These are phyloP conservation scores for Misgurnus mizolepis DNA, from an alignment of 2,113 vertebrate genomes.

Conservation along the genomic window DNA sequence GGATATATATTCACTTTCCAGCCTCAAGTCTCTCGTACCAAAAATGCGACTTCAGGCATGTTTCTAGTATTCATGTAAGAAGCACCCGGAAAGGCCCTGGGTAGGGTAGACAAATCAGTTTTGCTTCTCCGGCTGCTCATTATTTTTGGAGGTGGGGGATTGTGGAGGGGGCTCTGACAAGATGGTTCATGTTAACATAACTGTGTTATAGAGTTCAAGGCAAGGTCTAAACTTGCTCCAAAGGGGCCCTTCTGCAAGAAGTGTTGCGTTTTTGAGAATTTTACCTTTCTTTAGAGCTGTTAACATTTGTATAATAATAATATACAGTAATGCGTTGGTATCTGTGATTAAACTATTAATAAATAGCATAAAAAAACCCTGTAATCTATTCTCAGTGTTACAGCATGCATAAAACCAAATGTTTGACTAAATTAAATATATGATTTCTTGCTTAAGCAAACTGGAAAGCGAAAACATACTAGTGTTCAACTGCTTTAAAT, in stretches of 20 bases:
- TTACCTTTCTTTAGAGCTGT: constrained; percentile 3
- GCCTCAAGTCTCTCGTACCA: neutral
- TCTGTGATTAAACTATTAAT: neutral
- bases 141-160: constrained; percentile 15
- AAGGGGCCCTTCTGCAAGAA: constrained; percentile 33
- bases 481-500: neutral
- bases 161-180: constrained; percentile 39
- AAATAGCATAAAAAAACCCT: neutral
- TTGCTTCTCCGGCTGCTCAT: constrained; percentile 40
- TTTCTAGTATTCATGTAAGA: neutral
- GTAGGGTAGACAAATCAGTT: constrained; percentile 40
- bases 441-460: neutral
- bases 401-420: too few relatives aligned
- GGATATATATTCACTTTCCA: too few relatives aligned
- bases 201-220: constrained; percentile 47
- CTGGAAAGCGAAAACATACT: neutral
- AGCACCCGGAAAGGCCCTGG: constrained; percentile 22
- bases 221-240: constrained; percentile 31
- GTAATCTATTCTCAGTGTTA: too few relatives aligned
- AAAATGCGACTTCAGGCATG: neutral
- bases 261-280: constrained; percentile 43
- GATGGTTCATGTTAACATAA: constrained; percentile 49
- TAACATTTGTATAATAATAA: neutral
- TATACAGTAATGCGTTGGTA: neutral
- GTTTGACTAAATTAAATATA: too few relatives aligned